These are phyloP conservation scores for Gari tellinella DNA, from an alignment of 2,888 invertebrate species.

Conservation along the genomic window DNA sequence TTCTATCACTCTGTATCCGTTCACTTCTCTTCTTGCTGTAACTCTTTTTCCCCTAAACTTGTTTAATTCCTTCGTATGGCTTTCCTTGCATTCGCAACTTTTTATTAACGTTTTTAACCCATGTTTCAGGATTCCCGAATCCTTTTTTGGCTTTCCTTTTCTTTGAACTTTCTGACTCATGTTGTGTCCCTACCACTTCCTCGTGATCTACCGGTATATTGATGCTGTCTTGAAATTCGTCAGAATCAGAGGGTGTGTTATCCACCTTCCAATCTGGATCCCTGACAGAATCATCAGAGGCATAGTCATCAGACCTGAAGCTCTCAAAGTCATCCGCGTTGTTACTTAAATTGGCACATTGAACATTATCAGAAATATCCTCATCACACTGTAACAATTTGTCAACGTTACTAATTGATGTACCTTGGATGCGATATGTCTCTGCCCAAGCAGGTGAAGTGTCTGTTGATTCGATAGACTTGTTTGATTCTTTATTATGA, in stretches of 20 bases:
- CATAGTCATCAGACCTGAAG: neutral
- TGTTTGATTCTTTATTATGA: too few relatives aligned
- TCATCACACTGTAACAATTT: slow-evolving; percentile 5
- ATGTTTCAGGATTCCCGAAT: slow-evolving; percentile 6
- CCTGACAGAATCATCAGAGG: slow-evolving; percentile 6
- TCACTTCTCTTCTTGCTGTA: neutral
- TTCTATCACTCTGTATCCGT: slow-evolving; percentile 4
- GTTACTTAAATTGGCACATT: neutral
- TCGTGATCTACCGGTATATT: neutral
- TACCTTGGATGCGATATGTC: slow-evolving; percentile 4
- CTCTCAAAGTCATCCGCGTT: neutral
- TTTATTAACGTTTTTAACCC: slow-evolving; percentile 6
- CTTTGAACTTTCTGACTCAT: neutral
- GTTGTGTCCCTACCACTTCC: neutral
- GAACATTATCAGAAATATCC: neutral
- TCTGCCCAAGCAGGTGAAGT: neutral
- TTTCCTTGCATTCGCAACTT: slow-evolving; percentile 19
- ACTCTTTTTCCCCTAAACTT: slow-evolving; percentile 12
- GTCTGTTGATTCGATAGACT: too few relatives aligned
- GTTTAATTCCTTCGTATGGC: slow-evolving; percentile 9
- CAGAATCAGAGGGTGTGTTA: neutral
- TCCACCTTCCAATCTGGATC: slow-evolving; percentile 7
- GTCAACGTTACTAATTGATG: slow-evolving; percentile 10
- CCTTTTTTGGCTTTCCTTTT: slow-evolving; percentile 6
- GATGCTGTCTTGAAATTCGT: neutral